Evolutionary conservation across 2,113 vertebrate genomes (phyloP).

Genomic region (Cyphotilapia sp.): DNA sequence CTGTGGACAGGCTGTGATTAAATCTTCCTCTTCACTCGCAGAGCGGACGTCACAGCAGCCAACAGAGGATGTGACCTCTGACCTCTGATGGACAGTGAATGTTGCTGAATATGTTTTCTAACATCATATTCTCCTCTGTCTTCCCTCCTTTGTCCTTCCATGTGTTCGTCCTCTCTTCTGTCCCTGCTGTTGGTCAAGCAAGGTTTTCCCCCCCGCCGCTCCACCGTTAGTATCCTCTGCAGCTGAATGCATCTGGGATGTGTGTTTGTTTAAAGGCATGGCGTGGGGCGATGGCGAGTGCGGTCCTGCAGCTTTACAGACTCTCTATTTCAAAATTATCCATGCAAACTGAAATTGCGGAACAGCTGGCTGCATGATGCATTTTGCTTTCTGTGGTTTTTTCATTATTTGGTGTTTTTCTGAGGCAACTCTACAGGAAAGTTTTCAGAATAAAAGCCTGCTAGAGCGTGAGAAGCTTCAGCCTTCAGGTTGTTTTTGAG

Average conservation of each 20-base stretch:
- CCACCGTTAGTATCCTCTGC: slow-evolving; percentile 88
- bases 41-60: background rate
- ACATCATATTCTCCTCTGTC: background rate
- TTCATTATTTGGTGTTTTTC: background rate
- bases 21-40: background rate
- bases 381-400: background rate
- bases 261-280: slow-evolving; percentile 26
- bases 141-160: background rate
- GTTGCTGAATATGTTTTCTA: background rate
- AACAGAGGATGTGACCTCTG: background rate
- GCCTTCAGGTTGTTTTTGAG: background rate
- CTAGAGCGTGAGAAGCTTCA: background rate
- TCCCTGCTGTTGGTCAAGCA: background rate
- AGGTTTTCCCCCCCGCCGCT: slow-evolving; percentile 83
- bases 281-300: background rate
- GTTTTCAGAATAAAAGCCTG: background rate
- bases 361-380: background rate
- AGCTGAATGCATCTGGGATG: slow-evolving; percentile 7
- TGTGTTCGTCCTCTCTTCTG: background rate
- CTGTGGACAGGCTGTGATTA: background rate
- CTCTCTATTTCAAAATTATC: background rate
- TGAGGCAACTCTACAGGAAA: background rate
- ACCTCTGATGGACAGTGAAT: background rate
- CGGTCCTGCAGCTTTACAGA: background rate
- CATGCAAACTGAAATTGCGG: background rate